Conservation (phyloP, 2,888 invertebrate genomes). For the Clepsis dumicolana region DNA sequence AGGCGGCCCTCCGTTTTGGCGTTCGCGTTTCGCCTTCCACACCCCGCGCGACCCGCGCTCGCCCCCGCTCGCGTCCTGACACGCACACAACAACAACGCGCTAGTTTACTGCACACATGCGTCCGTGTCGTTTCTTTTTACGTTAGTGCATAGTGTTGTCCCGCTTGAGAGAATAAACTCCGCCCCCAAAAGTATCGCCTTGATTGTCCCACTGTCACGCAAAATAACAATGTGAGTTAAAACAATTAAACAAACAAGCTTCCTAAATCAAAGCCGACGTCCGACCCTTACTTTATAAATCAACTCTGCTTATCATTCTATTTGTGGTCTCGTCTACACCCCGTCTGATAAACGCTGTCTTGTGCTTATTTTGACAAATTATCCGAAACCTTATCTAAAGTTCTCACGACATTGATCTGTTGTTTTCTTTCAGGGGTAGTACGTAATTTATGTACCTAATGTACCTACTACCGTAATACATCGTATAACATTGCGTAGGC, state of each 20-base stretch:
- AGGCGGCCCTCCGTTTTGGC: no score
- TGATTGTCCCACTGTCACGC: neutral
- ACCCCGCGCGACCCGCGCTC: no score
- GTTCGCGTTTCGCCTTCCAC: no score
- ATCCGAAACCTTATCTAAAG: neutral
- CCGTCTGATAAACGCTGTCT: neutral
- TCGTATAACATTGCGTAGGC: no score
- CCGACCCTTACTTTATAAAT: neutral
- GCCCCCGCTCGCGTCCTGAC: no score
- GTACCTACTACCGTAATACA: no score
- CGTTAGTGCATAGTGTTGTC: no score
- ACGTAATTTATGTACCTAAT: no score
- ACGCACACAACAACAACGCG: no score
- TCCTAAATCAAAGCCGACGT: neutral
- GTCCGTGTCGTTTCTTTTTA: no score
- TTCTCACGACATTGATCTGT: neutral
- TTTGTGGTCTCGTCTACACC: constrained; percentile 1
- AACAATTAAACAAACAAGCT: neutral
- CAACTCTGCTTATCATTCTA: neutral
- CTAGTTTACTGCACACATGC: no score
- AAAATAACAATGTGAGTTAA: neutral
- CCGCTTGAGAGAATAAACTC: no score
- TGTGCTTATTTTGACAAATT: constrained; percentile 10
- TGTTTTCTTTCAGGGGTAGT: neutral
- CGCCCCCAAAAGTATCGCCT: neutral